A percentile compares a stretch with the other conserved stretches of the same genome.
Evolutionary conservation across 2,113 vertebrate genomes (phyloP).

Genomic region (Chitala chitala): DNA sequence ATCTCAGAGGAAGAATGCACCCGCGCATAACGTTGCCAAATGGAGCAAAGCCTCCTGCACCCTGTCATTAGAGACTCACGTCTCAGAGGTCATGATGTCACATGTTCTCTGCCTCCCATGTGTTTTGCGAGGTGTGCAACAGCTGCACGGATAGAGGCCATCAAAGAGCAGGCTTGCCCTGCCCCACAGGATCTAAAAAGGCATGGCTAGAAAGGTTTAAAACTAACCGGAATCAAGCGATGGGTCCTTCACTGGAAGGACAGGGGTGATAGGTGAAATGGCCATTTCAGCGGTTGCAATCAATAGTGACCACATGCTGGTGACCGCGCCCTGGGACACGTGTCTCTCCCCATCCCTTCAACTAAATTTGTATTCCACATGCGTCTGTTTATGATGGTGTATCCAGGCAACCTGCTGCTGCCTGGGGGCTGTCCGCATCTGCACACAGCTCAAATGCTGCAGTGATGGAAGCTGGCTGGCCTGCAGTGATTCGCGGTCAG

Average conservation of each 20-base stretch:
- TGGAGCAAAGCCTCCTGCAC: not conserved
- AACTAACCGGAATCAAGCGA: not conserved
- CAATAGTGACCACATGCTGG: no score
- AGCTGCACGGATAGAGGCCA: no score
- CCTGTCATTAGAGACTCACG: not conserved
- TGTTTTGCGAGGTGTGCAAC: no score
- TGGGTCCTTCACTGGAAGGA: not conserved
- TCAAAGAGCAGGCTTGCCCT: no score
- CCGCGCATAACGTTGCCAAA: no score
- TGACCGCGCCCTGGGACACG: not conserved
- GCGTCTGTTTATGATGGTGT: conserved; percentile 4
- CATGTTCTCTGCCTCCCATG: not conserved
- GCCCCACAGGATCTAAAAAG: not conserved
- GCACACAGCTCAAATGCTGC: no score
- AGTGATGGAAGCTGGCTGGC: no score
- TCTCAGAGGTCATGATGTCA: not conserved
- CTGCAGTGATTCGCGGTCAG: no score
- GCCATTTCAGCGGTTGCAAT: not conserved
- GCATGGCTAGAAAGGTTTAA: not conserved
- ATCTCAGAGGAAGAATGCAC: not conserved
- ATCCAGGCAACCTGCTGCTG: conserved; percentile 7
- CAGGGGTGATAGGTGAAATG: no score
- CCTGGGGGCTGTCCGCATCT: no score
- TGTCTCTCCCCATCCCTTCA: no score
- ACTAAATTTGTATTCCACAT: not conserved